Evolutionary conservation across 2,888 invertebrate genomes (phyloP).

Genomic region (Celastrina argiolus): DNA sequence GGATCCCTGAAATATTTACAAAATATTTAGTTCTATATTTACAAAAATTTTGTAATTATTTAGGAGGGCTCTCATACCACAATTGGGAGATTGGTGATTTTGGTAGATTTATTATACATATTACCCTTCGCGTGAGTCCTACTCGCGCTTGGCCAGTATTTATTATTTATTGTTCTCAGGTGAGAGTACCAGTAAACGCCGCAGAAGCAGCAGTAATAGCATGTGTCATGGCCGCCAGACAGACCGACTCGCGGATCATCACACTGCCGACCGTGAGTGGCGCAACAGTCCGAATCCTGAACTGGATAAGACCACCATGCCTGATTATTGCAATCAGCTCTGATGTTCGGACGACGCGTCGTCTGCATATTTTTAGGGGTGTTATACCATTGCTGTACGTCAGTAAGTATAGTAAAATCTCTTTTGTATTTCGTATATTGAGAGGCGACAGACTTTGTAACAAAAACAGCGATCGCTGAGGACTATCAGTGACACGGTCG

Average conservation of each 20-base stretch:
- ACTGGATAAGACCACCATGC: conserved; percentile 80
- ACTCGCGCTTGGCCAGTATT: no score
- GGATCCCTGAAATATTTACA: no score
- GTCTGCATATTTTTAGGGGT: conserved; percentile 79
- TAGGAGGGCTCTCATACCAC: no score
- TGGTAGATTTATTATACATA: no score
- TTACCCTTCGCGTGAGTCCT: no score
- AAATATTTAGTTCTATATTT: no score
- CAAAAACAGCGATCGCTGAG: no score
- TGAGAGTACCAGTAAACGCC: conserved; percentile 53
- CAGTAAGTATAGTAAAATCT: conserved; percentile 45
- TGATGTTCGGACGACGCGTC: conserved; percentile 71
- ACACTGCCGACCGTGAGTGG: conserved; percentile 80
- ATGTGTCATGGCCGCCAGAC: conserved; percentile 46
- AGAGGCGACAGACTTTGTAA: no score
- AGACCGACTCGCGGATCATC: conserved; percentile 65
- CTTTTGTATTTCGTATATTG: no score
- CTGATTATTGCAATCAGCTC: conserved; percentile 82
- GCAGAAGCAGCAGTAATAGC: conserved; percentile 54
- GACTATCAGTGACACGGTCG: no score
- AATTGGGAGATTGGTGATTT: no score
- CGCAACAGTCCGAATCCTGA: conserved; percentile 77
- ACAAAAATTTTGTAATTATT: no score
- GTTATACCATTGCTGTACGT: conserved; percentile 79
- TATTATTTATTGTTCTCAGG: conserved; percentile 37